phyloP scores from a whole-genome alignment of 2,888 invertebrate species.

The Pandemis heparana region DNA sequence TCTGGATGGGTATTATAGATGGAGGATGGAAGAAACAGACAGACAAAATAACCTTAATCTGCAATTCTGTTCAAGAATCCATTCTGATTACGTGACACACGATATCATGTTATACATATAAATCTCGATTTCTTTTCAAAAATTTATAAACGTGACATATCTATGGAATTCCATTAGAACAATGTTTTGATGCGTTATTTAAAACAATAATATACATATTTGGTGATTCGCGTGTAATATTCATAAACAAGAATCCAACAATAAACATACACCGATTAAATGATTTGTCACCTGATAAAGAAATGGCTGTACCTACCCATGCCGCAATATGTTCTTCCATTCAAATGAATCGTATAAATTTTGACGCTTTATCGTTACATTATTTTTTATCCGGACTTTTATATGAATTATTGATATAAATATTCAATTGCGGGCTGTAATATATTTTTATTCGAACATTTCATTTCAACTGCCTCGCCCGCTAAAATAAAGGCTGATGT shows the following conservation, averaged over 20 bases:
- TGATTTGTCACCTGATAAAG: slow-evolving; percentile 8
- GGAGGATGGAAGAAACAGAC: no score
- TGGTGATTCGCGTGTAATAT: slow-evolving; percentile 22
- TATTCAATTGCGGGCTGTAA: slow-evolving; percentile 36
- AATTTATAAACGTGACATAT: neutral
- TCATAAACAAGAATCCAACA: slow-evolving; percentile 33
- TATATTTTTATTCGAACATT: slow-evolving; percentile 38
- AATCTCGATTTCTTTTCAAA: neutral
- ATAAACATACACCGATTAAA: slow-evolving; percentile 26
- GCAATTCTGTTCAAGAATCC: no score
- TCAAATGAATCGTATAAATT: neutral
- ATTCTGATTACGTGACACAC: no score
- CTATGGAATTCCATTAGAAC: neutral
- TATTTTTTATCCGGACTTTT: slow-evolving; percentile 20
- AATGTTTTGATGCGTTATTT: slow-evolving; percentile 19
- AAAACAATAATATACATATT: slow-evolving; percentile 26
- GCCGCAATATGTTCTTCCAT: neutral
- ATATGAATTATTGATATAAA: slow-evolving; percentile 33
- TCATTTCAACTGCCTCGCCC: slow-evolving; percentile 27
- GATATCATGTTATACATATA: neutral
- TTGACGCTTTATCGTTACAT: neutral
- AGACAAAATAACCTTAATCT: no score
- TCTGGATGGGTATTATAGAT: no score
- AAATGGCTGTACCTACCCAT: neutral
- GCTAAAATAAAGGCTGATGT: slow-evolving; percentile 37